Evolutionary conservation across 2,113 vertebrate species (phyloP).

Genomic region (Pangasianodon hypophthalmus): DNA sequence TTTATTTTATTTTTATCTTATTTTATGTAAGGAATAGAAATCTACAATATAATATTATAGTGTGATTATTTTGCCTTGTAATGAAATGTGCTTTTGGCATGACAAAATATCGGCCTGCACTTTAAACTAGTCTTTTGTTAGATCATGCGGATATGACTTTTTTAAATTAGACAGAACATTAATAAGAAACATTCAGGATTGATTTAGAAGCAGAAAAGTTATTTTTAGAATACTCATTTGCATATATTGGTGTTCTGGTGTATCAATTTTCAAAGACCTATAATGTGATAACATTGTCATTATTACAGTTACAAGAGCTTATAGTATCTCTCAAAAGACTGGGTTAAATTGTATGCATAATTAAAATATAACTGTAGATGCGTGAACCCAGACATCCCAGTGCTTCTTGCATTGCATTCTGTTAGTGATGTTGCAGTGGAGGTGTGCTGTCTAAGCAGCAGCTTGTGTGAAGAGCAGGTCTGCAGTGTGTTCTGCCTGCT

Average conservation of each 20-base stretch:
- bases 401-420: not conserved
- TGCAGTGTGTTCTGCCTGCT: conserved; percentile 25
- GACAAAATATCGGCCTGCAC: not conserved
- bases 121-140: not conserved
- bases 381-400: not conserved
- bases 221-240: not conserved
- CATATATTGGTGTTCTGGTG: not conserved
- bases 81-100: not conserved
- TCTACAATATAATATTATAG: not conserved
- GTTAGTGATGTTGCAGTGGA: not conserved
- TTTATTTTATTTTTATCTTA: not conserved
- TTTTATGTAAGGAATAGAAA: not conserved
- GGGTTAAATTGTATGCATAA: not conserved
- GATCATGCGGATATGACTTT: not conserved
- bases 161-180: not conserved
- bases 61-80: not conserved
- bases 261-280: not conserved
- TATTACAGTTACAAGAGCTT: not conserved
- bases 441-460: conserved; percentile 1
- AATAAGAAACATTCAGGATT: not conserved
- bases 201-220: not conserved
- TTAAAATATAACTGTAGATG: not conserved
- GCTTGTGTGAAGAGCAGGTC: not conserved
- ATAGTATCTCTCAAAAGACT: not conserved
- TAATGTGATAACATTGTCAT: not conserved